Evolutionary conservation across 2,113 vertebrate species (phyloP).

Genomic region (Coryphaenoides rupestris): DNA sequence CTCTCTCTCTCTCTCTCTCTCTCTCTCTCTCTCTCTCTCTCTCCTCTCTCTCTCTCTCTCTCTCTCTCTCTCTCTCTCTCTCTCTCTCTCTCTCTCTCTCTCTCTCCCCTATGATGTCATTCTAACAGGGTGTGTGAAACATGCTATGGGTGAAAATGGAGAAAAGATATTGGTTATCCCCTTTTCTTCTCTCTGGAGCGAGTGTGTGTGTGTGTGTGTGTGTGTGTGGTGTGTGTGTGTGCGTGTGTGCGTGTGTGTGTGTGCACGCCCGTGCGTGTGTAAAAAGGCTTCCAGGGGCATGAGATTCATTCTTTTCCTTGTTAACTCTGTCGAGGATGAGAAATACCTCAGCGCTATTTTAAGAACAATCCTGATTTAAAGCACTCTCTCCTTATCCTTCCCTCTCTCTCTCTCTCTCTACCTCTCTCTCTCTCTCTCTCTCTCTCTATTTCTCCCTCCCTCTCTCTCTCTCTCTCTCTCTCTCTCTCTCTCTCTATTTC

Average conservation of each 20-base stretch:
- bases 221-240: neutral
- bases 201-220: neutral
- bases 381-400: constrained; percentile 46
- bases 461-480: too few species aligned
- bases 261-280: neutral
- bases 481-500: too few species aligned
- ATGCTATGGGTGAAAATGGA: too few species aligned
- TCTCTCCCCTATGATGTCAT: too few species aligned
- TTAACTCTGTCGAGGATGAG: constrained; percentile 65
- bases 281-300: constrained; percentile 42
- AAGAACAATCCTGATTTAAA: constrained; percentile 62
- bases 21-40: too few species aligned
- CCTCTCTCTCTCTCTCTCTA: constrained; percentile 37
- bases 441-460: too few species aligned
- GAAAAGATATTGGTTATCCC: neutral
- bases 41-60: too few species aligned
- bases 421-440: neutral
- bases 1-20: too few species aligned
- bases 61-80: too few species aligned
- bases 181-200: neutral
- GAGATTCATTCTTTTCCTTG: constrained; percentile 57
- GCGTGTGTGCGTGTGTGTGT: too few species aligned
- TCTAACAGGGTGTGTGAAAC: too few species aligned
- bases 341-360: constrained; percentile 70
- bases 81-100: too few species aligned